Evolutionary conservation across 2,797 vertebrate species (phyloP).

Genomic region (Ceyx erithaca): DNA sequence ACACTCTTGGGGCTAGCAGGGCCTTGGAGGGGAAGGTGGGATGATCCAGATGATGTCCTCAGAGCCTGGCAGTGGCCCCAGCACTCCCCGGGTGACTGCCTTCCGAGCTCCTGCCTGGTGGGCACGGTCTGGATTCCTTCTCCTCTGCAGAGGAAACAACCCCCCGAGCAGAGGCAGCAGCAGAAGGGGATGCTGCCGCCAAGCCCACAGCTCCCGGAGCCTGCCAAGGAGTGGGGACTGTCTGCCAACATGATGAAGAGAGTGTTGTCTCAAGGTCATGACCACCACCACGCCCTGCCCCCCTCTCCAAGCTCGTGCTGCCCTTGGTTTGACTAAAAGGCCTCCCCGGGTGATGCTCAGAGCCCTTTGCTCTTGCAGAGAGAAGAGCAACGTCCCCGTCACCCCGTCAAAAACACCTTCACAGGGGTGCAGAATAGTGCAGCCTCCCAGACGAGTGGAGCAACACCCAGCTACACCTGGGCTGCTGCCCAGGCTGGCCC

Average conservation of each 20-base stretch:
- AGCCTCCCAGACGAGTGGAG: background rate
- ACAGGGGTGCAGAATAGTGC: background rate
- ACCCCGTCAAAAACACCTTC: background rate
- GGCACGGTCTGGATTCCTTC: background rate
- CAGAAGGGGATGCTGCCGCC: background rate
- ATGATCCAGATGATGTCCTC: background rate
- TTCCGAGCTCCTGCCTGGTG: fast-evolving
- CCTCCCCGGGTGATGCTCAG: background rate
- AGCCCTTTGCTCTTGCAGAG: background rate
- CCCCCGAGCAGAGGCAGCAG: background rate
- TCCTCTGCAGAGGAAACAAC: background rate
- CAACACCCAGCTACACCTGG: background rate
- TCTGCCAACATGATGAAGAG: background rate
- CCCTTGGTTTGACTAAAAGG: background rate
- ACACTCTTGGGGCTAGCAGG: background rate
- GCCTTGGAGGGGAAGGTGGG: background rate
- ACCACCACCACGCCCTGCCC: background rate
- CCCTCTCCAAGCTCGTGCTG: background rate
- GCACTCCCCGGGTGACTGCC: fast-evolving
- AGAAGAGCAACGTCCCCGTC: fast-evolving
- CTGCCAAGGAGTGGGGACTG: background rate
- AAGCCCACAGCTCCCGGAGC: background rate
- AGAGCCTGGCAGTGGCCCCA: background rate
- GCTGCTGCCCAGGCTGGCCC: background rate
- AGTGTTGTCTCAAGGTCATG: background rate